These are phyloP conservation scores for Falco rusticolus DNA, from an alignment of 2,797 vertebrate species.

Conservation along the genomic window DNA sequence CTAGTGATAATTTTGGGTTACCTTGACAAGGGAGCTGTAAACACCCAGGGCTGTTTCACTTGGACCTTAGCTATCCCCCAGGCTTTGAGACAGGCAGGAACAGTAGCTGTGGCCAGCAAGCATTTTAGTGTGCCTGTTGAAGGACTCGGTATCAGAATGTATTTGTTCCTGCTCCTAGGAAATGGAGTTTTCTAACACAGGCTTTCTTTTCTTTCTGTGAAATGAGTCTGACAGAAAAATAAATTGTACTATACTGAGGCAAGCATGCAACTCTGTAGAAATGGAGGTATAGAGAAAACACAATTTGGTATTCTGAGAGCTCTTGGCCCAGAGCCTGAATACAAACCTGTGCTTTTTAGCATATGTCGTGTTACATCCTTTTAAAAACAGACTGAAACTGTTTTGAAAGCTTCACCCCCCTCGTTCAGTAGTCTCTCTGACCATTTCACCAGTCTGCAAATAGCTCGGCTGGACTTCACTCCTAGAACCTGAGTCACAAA, in stretches of 20 bases:
- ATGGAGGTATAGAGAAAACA: not conserved
- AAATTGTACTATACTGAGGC: not conserved
- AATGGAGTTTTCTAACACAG: not conserved
- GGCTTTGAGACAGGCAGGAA: not conserved
- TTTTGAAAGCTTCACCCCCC: not conserved
- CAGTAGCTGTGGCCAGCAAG: not conserved
- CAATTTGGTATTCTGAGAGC: not conserved
- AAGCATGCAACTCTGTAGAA: not conserved
- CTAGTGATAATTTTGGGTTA: not conserved
- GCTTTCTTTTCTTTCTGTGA: not conserved
- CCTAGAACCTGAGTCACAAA: not conserved
- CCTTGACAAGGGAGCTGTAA: not conserved
- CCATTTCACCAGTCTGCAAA: not conserved
- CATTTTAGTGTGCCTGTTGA: not conserved
- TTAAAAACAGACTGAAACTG: not conserved
- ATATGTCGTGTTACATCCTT: not conserved
- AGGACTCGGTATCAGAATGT: not conserved
- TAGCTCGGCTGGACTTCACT: not conserved
- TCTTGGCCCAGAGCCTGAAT: not conserved
- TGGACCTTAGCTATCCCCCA: not conserved
- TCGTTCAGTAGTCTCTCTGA: not conserved
- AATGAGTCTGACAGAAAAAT: not conserved
- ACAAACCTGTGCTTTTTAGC: not conserved
- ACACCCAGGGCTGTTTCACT: not conserved
- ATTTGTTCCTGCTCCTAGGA: not conserved